phyloP scores from a whole-genome alignment of 2,888 invertebrate genomes.

The Lamellibrachia satsuma region DNA sequence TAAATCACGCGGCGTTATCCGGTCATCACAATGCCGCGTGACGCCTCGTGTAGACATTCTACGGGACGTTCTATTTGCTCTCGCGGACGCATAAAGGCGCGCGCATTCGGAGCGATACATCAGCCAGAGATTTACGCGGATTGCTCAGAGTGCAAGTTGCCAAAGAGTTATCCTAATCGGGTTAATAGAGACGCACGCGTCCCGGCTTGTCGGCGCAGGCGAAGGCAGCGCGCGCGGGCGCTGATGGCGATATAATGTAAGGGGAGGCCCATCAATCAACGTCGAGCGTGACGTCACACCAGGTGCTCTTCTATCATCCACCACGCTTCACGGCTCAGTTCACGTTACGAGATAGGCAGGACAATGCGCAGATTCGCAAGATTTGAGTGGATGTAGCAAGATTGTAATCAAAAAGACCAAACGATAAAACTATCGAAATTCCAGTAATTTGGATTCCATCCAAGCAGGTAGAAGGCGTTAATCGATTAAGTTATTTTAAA shows the following conservation, averaged over 20 bases:
- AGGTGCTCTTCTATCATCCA: neutral
- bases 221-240: neutral
- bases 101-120: neutral
- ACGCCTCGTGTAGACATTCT: neutral
- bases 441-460: too few species aligned
- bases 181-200: neutral
- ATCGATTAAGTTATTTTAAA: too few species aligned
- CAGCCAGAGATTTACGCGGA: neutral
- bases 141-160: neutral
- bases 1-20: conserved; percentile 11
- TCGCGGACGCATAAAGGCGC: neutral
- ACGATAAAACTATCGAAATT: too few species aligned
- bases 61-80: neutral
- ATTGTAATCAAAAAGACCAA: neutral
- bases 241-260: neutral
- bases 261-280: neutral
- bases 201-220: neutral
- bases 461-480: too few species aligned
- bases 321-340: neutral
- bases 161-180: neutral
- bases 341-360: neutral
- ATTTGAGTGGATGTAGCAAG: neutral
- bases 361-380: neutral
- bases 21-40: neutral
- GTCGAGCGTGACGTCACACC: neutral